Conservation (phyloP, 1,140 invertebrate species). For the Lepidotrigona ventralis region DNA sequence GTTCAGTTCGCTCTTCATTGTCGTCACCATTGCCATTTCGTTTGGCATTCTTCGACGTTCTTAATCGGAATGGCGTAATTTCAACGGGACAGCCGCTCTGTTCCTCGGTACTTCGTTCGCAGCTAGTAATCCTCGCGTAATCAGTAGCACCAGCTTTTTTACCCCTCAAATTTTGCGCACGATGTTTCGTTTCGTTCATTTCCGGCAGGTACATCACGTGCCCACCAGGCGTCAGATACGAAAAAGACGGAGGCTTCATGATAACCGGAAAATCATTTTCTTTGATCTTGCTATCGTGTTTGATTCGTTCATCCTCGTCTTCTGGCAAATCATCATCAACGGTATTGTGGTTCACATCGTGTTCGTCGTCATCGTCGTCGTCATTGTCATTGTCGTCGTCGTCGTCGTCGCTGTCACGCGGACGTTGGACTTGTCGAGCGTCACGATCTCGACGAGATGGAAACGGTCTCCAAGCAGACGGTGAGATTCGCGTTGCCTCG, state of each 20-base stretch:
- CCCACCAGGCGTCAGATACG: constrained; percentile 80
- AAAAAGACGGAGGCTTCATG: constrained; percentile 79
- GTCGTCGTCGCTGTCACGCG: constrained; percentile 63
- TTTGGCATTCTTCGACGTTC: not conserved
- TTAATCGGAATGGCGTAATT: not conserved
- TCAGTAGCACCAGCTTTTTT: constrained; percentile 24
- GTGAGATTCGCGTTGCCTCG: constrained; percentile 60
- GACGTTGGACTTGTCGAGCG: constrained; percentile 13
- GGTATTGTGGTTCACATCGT: constrained; percentile 59
- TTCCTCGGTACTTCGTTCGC: constrained; percentile 37
- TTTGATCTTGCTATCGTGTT: constrained; percentile 64
- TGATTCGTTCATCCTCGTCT: constrained; percentile 51
- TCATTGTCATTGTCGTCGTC: constrained; percentile 50
- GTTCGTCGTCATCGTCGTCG: constrained; percentile 60
- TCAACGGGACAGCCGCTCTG: not conserved
- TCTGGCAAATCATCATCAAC: constrained; percentile 66
- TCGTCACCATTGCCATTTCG: not conserved
- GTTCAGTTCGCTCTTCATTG: not conserved
- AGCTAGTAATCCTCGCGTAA: constrained; percentile 19
- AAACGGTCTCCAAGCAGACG: constrained; percentile 65
- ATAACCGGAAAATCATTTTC: constrained; percentile 70
- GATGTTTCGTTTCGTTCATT: constrained; percentile 74
- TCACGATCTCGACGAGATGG: constrained; percentile 64
- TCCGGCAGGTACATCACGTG: constrained; percentile 91
- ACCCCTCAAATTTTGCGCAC: constrained; percentile 64